Evolutionary conservation across 2,113 vertebrate genomes (phyloP), one percentile per base, ranked within the genome.

Genomic region (Gracilinanus agilis): DNA sequence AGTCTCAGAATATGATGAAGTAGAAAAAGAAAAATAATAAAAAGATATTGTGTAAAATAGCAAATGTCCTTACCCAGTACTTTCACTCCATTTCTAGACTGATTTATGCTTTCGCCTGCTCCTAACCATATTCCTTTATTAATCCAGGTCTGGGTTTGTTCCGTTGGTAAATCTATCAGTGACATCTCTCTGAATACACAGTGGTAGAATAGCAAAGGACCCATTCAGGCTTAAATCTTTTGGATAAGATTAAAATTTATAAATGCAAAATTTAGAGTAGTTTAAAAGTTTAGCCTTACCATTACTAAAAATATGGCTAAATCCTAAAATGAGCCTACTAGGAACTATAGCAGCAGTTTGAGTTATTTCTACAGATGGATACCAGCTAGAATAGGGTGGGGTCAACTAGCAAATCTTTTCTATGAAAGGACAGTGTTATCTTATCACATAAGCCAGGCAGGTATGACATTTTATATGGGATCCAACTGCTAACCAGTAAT

Each of bases 221-320:
- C 4, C 6, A 53, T 23, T 95, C 8, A 40, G 24, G 75, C 29
- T 29, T 23, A 83, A 88, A 90, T 34, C 88, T 4, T 91, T 90
- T 55, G 9, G 13, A 55, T 40, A 55, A 1, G 9, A 27, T 89
- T 1, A 40, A 12, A 92, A 88, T 58, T 83, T 75, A 94, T n/a
- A 90, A 23, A 94, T 88, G 40, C 53, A 88, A n/a, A 92, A 91
- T 55, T 21, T 91, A 83, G 0, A 67, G 16, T 23, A 16, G 34
- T 83, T 55, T 21, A 40, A 21, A 83, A 83, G n/a, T 40, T 83
- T 40, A 83, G 21, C 34, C 40, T 75, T 40, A 5, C 34, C 67
- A 89, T 89, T 49, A 25, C 24, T 58, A 93, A 90, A 83, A 29
- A 90, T 44, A 91, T 83, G 89, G 55, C 9, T 92, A 8, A 95